Evolutionary conservation across 2,888 invertebrate species (phyloP), one percentile per base, ranked within the genome.

Genomic region (Dendrolimus houi): DNA sequence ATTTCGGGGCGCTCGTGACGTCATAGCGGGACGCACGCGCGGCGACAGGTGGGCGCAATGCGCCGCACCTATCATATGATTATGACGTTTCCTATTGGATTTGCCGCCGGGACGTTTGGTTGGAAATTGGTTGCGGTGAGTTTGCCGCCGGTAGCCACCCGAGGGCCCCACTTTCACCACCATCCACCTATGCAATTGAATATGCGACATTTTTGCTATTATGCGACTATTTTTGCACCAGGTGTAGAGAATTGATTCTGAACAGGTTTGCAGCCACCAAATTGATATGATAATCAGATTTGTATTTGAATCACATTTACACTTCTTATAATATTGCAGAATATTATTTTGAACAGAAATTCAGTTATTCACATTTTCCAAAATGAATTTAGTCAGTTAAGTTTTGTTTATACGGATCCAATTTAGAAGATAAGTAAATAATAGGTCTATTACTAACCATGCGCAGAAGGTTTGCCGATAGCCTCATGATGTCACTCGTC

Each of bases 1-100:
- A 55, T 63, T 60, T 80, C 83, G 82, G 77, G 68, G 64, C 64
- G 63, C 64, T 64, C 63, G 75, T 88, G 89, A 87, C 89, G 89
- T 87, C 88, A 88, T 57, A 67, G 72, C 75, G 81, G 79, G 84
- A 85, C 89, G 90, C 89, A 88, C 74, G 87, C 90, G 89, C 87
- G 86, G 71, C 85, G 88, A 87, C 89, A 90, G 90, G 90, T 89
- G 89, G 85, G 83, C 87, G 87, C 89, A 88, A 72, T 88, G 90
- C 90, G 89, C 87, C 81, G 84, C 79, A 79, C 83, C 85, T 86
- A 86, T 83, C 89, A 88, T 85, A 83, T 88, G 90, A 86, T 87
- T 85, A 84, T 87, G 88, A 87, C 89, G 77, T 87, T 86, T 87
- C 81, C 78, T 79, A 81, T 81, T 78, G 70, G 82, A 78, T 79